Evolutionary conservation across 2,888 invertebrate genomes (phyloP).

Genomic region (Mycalesis mineus): DNA sequence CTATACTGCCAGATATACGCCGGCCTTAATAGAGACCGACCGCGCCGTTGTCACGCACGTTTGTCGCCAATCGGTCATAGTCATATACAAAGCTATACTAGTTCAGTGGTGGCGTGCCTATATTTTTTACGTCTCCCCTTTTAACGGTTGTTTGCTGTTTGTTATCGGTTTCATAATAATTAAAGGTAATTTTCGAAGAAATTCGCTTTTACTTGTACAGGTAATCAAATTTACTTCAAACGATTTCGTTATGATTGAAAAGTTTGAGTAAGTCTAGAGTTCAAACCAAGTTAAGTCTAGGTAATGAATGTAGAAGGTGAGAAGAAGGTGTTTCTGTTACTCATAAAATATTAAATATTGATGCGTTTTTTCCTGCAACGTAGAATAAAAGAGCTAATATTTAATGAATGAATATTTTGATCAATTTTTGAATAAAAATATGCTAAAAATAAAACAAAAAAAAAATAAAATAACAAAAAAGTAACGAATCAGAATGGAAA

Average conservation of each 20-base stretch:
- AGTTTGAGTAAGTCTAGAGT: not conserved
- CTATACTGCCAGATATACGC: too few relatives aligned
- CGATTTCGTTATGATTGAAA: not conserved
- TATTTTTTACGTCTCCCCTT: conserved; percentile 48
- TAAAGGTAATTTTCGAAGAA: conserved; percentile 18
- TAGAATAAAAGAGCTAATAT: too few relatives aligned
- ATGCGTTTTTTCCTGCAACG: too few relatives aligned
- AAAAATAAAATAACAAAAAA: too few relatives aligned
- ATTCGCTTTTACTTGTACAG: not conserved
- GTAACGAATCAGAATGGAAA: too few relatives aligned
- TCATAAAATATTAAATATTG: too few relatives aligned
- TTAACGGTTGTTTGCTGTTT: conserved; percentile 42
- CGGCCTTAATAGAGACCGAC: conserved; percentile 5
- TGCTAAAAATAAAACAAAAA: too few relatives aligned
- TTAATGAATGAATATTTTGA: too few relatives aligned
- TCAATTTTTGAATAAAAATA: too few relatives aligned
- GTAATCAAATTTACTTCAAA: not conserved
- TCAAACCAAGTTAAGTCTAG: not conserved
- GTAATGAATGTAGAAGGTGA: too few relatives aligned
- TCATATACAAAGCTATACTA: conserved; percentile 33
- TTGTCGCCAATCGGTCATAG: conserved; percentile 46
- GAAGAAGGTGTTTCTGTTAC: too few relatives aligned
- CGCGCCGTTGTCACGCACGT: conserved; percentile 33
- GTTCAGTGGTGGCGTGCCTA: conserved; percentile 54
- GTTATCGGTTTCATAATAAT: conserved; percentile 29